Conservation (phyloP, 2,797 vertebrate species). For the Alcedo quadribrachys region DNA sequence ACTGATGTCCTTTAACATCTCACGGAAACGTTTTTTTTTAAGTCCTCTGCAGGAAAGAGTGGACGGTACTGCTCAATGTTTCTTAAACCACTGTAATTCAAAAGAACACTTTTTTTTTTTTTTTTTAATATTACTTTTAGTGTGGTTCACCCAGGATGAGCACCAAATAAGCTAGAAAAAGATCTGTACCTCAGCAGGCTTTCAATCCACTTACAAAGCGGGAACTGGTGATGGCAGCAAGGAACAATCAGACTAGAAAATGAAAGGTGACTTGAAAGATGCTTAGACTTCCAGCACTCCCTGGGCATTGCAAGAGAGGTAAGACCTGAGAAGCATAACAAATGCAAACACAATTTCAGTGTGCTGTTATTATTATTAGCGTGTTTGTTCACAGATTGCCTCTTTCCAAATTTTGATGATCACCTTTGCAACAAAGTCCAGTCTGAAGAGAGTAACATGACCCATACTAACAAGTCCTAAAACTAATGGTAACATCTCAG, state of each 20-base stretch:
- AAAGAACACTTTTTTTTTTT: neutral
- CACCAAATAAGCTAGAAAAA: neutral
- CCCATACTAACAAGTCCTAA: neutral
- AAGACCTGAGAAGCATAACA: neutral
- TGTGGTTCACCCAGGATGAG: neutral
- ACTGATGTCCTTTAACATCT: neutral
- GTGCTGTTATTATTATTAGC: neutral
- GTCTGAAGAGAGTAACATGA: neutral
- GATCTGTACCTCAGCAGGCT: neutral
- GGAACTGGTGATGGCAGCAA: neutral
- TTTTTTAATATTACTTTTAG: neutral
- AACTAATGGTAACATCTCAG: neutral
- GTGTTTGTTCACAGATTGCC: neutral
- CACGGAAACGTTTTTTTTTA: neutral
- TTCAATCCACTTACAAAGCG: neutral
- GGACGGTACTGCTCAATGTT: neutral
- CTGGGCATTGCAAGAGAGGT: neutral
- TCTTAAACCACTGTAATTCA: neutral
- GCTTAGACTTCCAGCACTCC: neutral
- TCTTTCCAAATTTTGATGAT: neutral
- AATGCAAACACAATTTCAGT: neutral
- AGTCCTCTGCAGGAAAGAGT: neutral
- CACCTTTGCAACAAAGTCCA: neutral
- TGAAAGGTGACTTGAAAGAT: neutral
- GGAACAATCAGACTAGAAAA: constrained; percentile 40